A percentile compares a stretch with the other conserved stretches of the same genome.
Evolutionary conservation across 2,113 vertebrate species (phyloP).

Genomic region (Eubucco bourcierii): DNA sequence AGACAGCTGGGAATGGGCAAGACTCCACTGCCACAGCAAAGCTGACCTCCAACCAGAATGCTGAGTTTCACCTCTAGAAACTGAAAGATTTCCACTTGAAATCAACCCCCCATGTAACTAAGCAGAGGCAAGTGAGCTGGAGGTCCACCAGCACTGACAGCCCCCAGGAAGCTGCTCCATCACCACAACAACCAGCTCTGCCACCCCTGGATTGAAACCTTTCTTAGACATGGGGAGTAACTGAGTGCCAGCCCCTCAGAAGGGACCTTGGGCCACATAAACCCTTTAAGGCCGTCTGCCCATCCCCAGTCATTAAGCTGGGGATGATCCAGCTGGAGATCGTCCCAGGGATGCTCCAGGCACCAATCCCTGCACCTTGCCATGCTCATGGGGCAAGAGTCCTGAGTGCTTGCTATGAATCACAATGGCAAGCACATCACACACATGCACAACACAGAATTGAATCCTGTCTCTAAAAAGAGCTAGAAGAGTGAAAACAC

Average conservation of each 20-base stretch:
- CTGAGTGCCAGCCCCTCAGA: neutral
- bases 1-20: neutral
- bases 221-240: no score
- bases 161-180: neutral
- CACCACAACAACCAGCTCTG: neutral
- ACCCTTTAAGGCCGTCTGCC: neutral
- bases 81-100: neutral
- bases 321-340: no score
- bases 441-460: neutral
- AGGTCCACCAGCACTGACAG: neutral
- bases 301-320: neutral
- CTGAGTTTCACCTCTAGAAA: neutral
- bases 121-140: neutral
- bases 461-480: neutral
- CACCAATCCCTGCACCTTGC: neutral
- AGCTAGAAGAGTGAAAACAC: neutral
- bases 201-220: neutral
- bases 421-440: neutral
- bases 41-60: neutral
- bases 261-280: neutral
- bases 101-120: neutral
- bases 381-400: fast-evolving
- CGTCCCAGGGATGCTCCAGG: neutral
- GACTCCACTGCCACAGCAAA: fast-evolving
- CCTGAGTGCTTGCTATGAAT: no score